Base-by-base conservation (phyloP, 2,888 invertebrate species). In the Sphaerophoria taeniata region DNA sequence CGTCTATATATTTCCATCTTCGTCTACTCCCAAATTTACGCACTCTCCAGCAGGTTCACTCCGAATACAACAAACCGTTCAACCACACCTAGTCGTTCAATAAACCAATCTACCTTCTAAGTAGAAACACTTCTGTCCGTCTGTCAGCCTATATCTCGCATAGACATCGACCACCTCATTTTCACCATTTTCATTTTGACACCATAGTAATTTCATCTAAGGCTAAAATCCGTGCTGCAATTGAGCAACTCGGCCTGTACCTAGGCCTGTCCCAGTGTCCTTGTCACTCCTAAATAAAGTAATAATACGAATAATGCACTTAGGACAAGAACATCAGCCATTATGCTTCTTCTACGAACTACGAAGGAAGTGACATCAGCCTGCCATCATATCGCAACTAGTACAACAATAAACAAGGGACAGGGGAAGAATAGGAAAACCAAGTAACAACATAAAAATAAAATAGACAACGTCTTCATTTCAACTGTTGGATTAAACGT, bases 381-480 rank as follows among this genome's bases (percentile, higher is more conserved):
- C 69, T 61, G 58, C 63, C 58, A 43, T 43, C n/a, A 43, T 36
- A 36, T 16, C 43, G 47, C 61, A 47, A 72, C 36, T 55, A 47
- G 36, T 39, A 34, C 63, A 73, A 72, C 77, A 76, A 55, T 69
- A 77, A 76, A 75, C 83, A 79, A 79, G 71, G 74, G 79, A 43
- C 75, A 65, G 63, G 63, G 74, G 55, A 72, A 79, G 67, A 56
- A 6, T 60, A 12, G 60, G 39, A 39, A 60, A 39, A 77, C 82
- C 16, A 74, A 84, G 81, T 69, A 81, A 70, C 69, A 58, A 63
- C 85, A 85, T 85, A 85, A 85, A 85, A 85, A 73, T 85, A 81
- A 80, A 85, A 85, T 85, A 81, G 81, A 81, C 80, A 84, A 84
- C 80, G 85, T 85, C 85, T 85, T 85, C 76, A 85, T 87, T 74